These are phyloP conservation scores for Platyrinchus mystaceus DNA, from an alignment of 2,797 vertebrate genomes.

Conservation along the genomic window DNA sequence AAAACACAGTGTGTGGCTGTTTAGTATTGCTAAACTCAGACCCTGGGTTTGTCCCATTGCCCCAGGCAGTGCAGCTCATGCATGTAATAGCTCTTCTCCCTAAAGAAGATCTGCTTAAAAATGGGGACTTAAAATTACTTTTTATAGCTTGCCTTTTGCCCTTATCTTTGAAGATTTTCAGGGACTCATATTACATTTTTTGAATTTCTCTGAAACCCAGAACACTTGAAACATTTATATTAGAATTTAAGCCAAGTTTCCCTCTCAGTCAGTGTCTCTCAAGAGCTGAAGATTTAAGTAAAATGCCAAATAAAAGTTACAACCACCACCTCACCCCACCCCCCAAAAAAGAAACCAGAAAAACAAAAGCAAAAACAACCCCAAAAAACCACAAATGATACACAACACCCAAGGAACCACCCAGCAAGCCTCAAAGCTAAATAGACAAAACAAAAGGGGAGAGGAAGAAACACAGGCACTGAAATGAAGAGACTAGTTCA, in stretches of 20 bases:
- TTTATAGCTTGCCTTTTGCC: not conserved
- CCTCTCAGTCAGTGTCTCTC: not conserved
- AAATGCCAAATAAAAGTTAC: not conserved
- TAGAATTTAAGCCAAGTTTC: conserved; percentile 8
- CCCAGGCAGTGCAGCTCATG: not conserved
- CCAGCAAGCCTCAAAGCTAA: conserved; percentile 17
- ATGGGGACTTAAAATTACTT: not conserved
- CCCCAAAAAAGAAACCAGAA: not conserved
- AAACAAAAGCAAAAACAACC: not conserved
- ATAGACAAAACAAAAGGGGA: not conserved
- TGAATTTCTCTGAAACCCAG: not conserved
- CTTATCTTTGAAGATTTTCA: conserved; percentile 1
- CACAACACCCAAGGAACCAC: not conserved
- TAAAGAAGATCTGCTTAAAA: not conserved
- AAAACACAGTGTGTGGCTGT: not conserved
- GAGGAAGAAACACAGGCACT: not conserved
- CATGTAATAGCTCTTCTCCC: not conserved
- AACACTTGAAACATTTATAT: not conserved
- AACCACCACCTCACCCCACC: no score
- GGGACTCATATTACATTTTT: not conserved
- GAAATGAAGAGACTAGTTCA: not conserved
- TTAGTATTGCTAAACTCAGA: not conserved
- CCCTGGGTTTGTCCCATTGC: not conserved
- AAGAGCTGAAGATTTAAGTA: not conserved
- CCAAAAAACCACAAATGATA: not conserved